Evolutionary conservation across 2,888 invertebrate genomes (phyloP).

Genomic region (Melanostoma scalare): DNA sequence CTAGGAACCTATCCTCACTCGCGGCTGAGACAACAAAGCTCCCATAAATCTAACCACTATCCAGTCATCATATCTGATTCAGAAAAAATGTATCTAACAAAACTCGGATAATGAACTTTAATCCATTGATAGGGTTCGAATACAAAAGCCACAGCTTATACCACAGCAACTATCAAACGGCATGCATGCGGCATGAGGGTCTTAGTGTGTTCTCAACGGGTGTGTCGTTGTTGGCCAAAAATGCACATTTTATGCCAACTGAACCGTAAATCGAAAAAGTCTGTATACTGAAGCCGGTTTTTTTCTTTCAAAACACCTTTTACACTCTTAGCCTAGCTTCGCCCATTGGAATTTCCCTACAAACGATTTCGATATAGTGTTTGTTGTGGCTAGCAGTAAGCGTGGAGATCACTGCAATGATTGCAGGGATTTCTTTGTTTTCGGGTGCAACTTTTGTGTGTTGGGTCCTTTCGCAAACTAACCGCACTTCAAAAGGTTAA

Average conservation of each 20-base stretch:
- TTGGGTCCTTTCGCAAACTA: conserved; percentile 53
- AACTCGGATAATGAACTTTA: conserved; percentile 61
- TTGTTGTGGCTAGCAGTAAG: conserved; percentile 19
- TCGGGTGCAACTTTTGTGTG: conserved; percentile 24
- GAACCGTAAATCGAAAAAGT: conserved; percentile 58
- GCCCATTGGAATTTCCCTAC: conserved; percentile 46
- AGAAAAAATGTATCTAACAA: conserved; percentile 48
- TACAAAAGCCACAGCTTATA: conserved; percentile 31
- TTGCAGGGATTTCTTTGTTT: conserved; percentile 66
- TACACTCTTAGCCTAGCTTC: neutral
- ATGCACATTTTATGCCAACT: conserved; percentile 63
- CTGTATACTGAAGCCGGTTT: conserved; percentile 25
- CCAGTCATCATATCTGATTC: conserved; percentile 60
- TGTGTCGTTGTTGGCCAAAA: conserved; percentile 61
- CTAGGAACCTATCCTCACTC: conserved; percentile 27
- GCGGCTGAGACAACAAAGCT: conserved; percentile 40
- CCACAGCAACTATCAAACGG: neutral
- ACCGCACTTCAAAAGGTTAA: conserved; percentile 59
- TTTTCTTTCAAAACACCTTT: neutral
- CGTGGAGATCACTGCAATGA: conserved; percentile 54
- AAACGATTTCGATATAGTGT: neutral
- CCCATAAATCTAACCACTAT: conserved; percentile 60
- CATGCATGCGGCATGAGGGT: neutral
- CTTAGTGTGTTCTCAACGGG: conserved; percentile 43
- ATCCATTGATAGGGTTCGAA: conserved; percentile 56